A percentile compares a stretch with the other conserved stretches of the same genome.
Evolutionary conservation across 2,113 vertebrate species (phyloP).

Genomic region (Calyptomena viridis): DNA sequence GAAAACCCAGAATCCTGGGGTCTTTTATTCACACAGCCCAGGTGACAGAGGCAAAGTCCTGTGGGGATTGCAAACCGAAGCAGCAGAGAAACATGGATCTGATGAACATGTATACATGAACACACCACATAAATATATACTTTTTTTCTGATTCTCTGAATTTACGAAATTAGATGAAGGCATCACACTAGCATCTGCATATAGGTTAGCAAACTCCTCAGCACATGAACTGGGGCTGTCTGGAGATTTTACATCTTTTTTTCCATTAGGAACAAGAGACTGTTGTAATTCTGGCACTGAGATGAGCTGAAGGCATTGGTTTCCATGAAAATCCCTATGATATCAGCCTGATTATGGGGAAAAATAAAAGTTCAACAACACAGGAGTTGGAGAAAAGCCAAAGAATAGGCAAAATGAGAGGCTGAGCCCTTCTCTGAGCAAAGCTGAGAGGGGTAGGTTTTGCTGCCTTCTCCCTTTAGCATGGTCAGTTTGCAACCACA

Average conservation of each 20-base stretch:
- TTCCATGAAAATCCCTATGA: conserved; percentile 10
- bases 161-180: not conserved
- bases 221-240: not conserved
- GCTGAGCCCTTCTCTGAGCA: not conserved
- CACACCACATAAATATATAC: not conserved
- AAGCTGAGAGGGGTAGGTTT: not conserved
- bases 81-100: not conserved
- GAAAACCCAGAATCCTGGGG: not conserved
- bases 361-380: not conserved
- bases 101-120: not conserved
- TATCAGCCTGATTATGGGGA: conserved; percentile 2
- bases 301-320: conserved; percentile 15
- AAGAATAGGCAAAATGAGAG: not conserved
- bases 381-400: not conserved
- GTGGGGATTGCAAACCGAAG: not conserved
- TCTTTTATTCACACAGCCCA: not conserved
- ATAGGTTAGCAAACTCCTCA: not conserved
- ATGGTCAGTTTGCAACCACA: not conserved
- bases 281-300: conserved; percentile 11
- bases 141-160: not conserved
- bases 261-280: conserved; percentile 32
- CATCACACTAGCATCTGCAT: not conserved
- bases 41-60: not conserved
- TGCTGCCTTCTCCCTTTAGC: not conserved
- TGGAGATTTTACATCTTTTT: conserved; percentile 1